Conservation (phyloP, 2,888 invertebrate species). For the Helicoverpa assulta region DNA sequence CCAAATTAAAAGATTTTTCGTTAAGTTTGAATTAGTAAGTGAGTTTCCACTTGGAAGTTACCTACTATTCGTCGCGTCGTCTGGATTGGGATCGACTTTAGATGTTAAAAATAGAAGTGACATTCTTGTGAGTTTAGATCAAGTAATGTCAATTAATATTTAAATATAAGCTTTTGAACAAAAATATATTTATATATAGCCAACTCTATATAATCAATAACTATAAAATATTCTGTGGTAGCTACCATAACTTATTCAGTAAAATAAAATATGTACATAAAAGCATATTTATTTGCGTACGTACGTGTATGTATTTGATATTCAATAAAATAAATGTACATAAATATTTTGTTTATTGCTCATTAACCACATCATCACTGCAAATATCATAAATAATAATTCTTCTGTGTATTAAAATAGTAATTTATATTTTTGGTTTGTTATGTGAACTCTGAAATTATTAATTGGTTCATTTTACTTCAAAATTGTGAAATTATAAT, state of each 20-base stretch:
- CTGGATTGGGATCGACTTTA: not conserved
- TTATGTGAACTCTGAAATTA: too few relatives aligned
- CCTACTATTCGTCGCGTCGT: constrained; percentile 22
- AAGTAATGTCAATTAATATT: too few relatives aligned
- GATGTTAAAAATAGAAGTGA: constrained; percentile 15
- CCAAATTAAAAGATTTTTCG: constrained; percentile 79
- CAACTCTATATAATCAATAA: not conserved
- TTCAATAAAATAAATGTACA: not conserved
- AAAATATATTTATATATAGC: not conserved
- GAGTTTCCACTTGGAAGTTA: constrained; percentile 48
- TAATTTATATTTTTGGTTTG: not conserved
- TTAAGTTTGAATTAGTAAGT: constrained; percentile 73
- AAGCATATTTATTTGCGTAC: not conserved
- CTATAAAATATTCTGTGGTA: not conserved
- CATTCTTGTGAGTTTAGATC: constrained; percentile 14
- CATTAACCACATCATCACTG: not conserved
- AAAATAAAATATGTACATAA: constrained; percentile 1
- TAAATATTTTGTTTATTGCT: constrained; percentile 1
- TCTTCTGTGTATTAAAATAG: not conserved
- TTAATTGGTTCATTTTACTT: too few relatives aligned
- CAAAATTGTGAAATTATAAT: too few relatives aligned
- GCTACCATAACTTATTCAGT: not conserved
- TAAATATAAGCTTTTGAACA: too few relatives aligned
- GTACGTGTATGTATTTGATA: not conserved
- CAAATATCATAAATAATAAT: not conserved